phyloP scores from a whole-genome alignment of 2,888 invertebrate species.

The Oxystoma pomonae region DNA sequence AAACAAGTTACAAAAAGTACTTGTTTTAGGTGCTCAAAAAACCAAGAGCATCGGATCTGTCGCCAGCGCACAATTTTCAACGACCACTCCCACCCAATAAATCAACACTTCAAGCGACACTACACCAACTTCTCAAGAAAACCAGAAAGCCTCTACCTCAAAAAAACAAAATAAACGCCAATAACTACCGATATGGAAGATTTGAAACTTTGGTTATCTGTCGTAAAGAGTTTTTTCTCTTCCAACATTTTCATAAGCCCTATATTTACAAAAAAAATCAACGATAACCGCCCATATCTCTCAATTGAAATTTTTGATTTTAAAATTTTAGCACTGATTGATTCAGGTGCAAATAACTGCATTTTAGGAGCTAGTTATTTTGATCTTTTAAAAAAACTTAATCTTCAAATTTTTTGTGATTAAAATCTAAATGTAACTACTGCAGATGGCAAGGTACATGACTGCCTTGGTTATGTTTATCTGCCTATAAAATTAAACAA shows the following conservation, averaged over 20 bases:
- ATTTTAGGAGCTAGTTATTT: slow-evolving; percentile 7
- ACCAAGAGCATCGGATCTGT: not conserved
- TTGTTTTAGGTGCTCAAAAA: slow-evolving; percentile 8
- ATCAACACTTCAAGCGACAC: not conserved
- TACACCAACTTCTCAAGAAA: not conserved
- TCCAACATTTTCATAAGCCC: slow-evolving; percentile 1
- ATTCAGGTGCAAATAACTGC: not conserved
- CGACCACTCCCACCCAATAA: not conserved
- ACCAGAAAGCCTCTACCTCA: not conserved
- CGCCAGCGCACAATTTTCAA: not conserved
- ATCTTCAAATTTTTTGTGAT: not conserved
- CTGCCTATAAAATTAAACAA: slow-evolving; percentile 5
- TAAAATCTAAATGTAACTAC: slow-evolving; percentile 2
- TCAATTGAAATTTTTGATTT: not conserved
- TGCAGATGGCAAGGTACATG: slow-evolving; percentile 7
- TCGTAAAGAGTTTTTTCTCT: not conserved
- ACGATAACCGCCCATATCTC: slow-evolving; percentile 7
- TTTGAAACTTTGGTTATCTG: not conserved
- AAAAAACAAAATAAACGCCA: not conserved
- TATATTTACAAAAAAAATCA: slow-evolving; percentile 2
- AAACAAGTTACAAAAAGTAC: slow-evolving; percentile 2
- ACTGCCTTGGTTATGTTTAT: slow-evolving; percentile 1
- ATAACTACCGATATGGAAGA: not conserved
- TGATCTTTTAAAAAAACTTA: not conserved
- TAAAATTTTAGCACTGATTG: slow-evolving; percentile 5